phyloP scores from a whole-genome alignment of 2,888 invertebrate genomes.

The Sminthurides aquaticus region DNA sequence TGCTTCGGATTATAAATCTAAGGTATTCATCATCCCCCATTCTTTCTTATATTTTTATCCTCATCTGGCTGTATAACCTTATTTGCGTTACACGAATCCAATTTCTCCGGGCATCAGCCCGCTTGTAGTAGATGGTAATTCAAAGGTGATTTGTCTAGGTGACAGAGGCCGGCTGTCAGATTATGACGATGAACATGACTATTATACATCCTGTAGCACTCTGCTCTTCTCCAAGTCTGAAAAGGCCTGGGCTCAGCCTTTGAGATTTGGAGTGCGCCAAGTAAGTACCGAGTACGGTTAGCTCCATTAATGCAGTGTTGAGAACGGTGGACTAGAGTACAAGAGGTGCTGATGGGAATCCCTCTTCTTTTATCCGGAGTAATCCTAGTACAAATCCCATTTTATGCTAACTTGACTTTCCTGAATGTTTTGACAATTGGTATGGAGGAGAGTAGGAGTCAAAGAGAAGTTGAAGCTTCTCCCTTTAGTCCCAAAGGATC shows the following conservation, averaged over 20 bases:
- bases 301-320: too few species aligned
- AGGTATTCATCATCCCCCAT: too few species aligned
- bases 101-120: not conserved
- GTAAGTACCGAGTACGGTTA: too few species aligned
- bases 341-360: too few species aligned
- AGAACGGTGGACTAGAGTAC: too few species aligned
- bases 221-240: not conserved
- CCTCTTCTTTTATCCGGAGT: too few species aligned
- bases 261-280: not conserved
- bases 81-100: not conserved
- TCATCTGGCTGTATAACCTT: too few species aligned
- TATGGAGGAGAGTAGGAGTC: conserved; percentile 21
- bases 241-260: too few species aligned
- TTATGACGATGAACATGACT: not conserved
- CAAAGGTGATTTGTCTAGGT: not conserved
- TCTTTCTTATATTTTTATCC: too few species aligned
- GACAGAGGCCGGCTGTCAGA: not conserved
- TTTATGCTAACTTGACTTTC: conserved; percentile 24
- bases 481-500: not conserved
- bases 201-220: not conserved
- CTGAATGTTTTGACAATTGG: conserved; percentile 29
- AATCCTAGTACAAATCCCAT: conserved; percentile 20
- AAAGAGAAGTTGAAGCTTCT: conserved; percentile 21
- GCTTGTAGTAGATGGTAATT: not conserved
- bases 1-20: too few species aligned